Conservation (phyloP, 2,113 vertebrate species). For the Blennius ocellaris region DNA sequence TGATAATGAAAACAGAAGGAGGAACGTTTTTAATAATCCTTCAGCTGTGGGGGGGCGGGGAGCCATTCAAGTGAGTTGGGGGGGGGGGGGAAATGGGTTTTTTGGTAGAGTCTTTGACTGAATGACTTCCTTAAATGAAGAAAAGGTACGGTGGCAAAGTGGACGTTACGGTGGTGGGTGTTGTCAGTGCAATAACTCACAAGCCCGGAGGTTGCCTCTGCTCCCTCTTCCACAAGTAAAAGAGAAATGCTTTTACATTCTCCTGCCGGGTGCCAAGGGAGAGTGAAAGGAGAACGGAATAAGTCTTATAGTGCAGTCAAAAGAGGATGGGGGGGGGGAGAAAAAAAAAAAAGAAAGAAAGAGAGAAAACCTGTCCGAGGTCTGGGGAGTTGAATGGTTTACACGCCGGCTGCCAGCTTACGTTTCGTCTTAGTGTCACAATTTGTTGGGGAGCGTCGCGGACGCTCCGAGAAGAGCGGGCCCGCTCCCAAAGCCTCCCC, state of each 20-base stretch:
- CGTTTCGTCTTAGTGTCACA: conserved; percentile 67
- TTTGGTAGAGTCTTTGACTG: conserved; percentile 20
- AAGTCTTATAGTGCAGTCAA: conserved; percentile 21
- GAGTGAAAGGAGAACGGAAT: conserved; percentile 23
- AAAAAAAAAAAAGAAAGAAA: background rate
- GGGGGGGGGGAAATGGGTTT: too few relatives aligned
- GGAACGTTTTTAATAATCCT: conserved; percentile 25
- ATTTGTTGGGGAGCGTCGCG: conserved; percentile 56
- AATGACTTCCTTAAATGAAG: conserved; percentile 20
- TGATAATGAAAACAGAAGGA: conserved; percentile 25
- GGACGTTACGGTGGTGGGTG: background rate
- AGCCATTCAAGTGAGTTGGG: background rate
- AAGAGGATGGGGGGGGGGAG: too few relatives aligned
- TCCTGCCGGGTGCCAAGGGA: conserved; percentile 18
- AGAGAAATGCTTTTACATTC: conserved; percentile 39
- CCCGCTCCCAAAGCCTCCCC: conserved; percentile 40
- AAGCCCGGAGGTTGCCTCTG: background rate
- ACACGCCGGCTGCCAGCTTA: conserved; percentile 67
- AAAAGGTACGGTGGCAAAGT: background rate
- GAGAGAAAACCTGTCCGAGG: conserved; percentile 45
- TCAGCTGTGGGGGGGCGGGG: background rate
- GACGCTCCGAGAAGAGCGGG: conserved; percentile 43
- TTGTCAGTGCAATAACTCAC: conserved; percentile 24
- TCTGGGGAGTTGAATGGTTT: conserved; percentile 55
- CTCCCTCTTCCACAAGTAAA: conserved; percentile 6